phyloP scores from a whole-genome alignment of 2,888 invertebrate genomes.

The Lithophane socia region DNA sequence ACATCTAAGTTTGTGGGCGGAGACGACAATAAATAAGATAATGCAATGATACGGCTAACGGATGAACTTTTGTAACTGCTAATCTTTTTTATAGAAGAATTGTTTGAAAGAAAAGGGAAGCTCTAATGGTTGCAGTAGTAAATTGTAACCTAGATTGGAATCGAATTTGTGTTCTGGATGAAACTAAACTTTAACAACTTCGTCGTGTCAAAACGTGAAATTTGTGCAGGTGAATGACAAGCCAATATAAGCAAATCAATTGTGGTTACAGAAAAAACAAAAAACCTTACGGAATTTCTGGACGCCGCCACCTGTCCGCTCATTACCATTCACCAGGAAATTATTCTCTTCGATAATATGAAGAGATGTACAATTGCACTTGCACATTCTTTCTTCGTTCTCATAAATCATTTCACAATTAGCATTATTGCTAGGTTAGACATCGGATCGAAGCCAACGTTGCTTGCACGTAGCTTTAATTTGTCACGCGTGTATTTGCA shows the following conservation, averaged over 20 bases:
- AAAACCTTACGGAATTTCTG: background rate
- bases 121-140: conserved; percentile 14
- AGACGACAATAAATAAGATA: conserved; percentile 78
- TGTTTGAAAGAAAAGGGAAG: conserved; percentile 26
- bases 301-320: background rate
- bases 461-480: conserved; percentile 72
- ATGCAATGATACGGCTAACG: conserved; percentile 61
- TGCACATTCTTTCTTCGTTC: conserved; percentile 26
- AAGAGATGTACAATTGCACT: conserved; percentile 8
- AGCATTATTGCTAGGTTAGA: conserved; percentile 45
- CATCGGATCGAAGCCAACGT: conserved; percentile 43
- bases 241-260: background rate
- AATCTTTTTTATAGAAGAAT: conserved; percentile 29
- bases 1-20: conserved; percentile 75
- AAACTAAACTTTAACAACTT: background rate
- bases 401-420: conserved; percentile 53
- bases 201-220: background rate
- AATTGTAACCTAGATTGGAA: conserved; percentile 11
- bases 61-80: conserved; percentile 56
- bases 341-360: conserved; percentile 1
- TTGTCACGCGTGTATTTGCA: conserved; percentile 80
- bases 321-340: conserved; percentile 7
- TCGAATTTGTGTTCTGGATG: conserved; percentile 22
- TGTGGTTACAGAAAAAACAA: background rate
- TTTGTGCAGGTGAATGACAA: background rate